Conservation (phyloP, 2,797 vertebrate species). For the Halcyon chelicuti region DNA sequence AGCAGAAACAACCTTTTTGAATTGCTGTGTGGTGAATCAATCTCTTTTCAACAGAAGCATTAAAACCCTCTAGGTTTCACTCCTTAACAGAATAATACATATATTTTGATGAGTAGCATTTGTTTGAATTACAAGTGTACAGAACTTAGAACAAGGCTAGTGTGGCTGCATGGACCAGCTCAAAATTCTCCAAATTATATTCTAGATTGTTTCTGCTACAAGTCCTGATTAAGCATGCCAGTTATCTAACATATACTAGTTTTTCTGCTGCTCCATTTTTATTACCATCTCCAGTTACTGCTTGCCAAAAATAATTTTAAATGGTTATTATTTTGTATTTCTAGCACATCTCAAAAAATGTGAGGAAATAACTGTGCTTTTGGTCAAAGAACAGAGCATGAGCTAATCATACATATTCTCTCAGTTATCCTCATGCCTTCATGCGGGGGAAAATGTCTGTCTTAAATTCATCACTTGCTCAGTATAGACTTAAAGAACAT, state of each 20-base stretch:
- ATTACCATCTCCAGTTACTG: not conserved
- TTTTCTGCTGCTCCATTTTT: conserved; percentile 4
- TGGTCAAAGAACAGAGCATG: not conserved
- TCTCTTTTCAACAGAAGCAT: conserved; percentile 50
- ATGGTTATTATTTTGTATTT: not conserved
- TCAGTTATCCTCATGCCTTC: not conserved
- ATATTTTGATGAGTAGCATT: conserved; percentile 24
- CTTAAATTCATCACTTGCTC: not conserved
- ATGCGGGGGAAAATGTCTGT: not conserved
- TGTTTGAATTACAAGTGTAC: conserved; percentile 61
- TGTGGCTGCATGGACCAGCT: conserved; percentile 54
- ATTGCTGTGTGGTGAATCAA: conserved; percentile 69
- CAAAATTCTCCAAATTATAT: conserved; percentile 45
- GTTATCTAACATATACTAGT: not conserved
- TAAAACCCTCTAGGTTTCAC: conserved; percentile 62
- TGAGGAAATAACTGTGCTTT: not conserved
- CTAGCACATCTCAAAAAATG: not conserved
- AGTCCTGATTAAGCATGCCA: not conserved
- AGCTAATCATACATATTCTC: not conserved
- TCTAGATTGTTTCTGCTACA: not conserved
- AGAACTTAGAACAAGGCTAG: conserved; percentile 58
- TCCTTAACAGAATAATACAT: conserved; percentile 58
- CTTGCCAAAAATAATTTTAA: not conserved
- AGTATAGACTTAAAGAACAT: not conserved
- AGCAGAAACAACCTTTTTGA: conserved; percentile 64